phyloP scores from a whole-genome alignment of 2,113 vertebrate genomes.

The Cottus gobio region DNA sequence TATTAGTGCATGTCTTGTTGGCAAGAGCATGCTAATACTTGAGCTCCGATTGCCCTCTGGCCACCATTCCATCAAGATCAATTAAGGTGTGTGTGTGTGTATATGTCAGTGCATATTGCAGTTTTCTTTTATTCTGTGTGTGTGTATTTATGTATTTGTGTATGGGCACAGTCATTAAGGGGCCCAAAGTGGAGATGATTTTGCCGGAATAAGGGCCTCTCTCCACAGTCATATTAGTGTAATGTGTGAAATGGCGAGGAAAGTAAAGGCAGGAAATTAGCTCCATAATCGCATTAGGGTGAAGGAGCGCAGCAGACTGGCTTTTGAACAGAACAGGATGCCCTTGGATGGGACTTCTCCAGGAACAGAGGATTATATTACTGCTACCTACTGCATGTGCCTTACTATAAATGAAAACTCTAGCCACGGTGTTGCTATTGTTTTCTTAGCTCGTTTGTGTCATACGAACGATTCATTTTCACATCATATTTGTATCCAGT shows the following conservation, averaged over 20 bases:
- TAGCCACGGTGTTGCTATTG: slow-evolving; percentile 19
- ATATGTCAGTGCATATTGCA: slow-evolving; percentile 11
- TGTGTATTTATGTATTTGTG: slow-evolving; percentile 26
- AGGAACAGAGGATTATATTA: slow-evolving; percentile 80
- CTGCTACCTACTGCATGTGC: slow-evolving; percentile 57
- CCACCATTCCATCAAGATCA: slow-evolving; percentile 41
- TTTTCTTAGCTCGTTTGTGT: background rate
- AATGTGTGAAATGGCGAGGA: slow-evolving; percentile 90
- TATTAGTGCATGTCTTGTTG: slow-evolving; percentile 21
- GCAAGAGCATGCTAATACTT: slow-evolving; percentile 41
- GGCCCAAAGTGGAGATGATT: slow-evolving; percentile 15
- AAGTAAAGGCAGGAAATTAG: slow-evolving; percentile 94
- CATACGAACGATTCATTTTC: background rate
- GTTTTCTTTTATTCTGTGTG: background rate
- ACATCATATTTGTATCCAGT: background rate
- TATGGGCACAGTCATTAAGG: slow-evolving; percentile 26
- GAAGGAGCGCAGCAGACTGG: slow-evolving; percentile 87
- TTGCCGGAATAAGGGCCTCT: slow-evolving; percentile 37
- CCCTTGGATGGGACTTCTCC: slow-evolving; percentile 80
- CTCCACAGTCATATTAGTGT: slow-evolving; percentile 80
- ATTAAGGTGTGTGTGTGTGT: slow-evolving; percentile 6
- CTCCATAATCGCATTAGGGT: slow-evolving; percentile 92
- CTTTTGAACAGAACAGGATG: slow-evolving; percentile 87
- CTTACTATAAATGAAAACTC: slow-evolving; percentile 74
- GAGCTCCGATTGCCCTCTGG: slow-evolving; percentile 45